Percentiles rank a stretch among this genome's conserved stretches.
These are phyloP conservation scores for Hylaeus anthracinus DNA, from an alignment of 1,140 invertebrate genomes.

Conservation along the genomic window DNA sequence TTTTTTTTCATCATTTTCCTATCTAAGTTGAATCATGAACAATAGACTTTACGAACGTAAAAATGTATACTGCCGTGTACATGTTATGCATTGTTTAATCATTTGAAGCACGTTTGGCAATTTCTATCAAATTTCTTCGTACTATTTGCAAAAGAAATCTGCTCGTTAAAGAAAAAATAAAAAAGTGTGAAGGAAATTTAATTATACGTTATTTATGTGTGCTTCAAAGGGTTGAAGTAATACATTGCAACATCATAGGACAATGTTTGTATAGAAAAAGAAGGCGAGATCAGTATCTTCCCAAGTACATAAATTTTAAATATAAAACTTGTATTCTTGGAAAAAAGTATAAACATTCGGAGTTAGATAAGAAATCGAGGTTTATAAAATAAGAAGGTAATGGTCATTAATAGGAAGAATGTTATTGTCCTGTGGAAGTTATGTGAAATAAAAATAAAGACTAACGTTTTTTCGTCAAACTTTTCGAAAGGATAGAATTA, in stretches of 20 bases:
- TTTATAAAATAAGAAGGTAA: not conserved
- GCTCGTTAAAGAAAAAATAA: not conserved
- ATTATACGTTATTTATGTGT: not conserved
- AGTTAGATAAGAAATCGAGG: not conserved
- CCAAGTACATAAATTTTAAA: not conserved
- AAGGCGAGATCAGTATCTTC: slow-evolving; percentile 28
- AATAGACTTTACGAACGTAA: slow-evolving; percentile 20
- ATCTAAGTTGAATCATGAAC: slow-evolving; percentile 26
- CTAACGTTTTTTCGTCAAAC: not conserved
- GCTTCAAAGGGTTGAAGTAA: slow-evolving; percentile 33
- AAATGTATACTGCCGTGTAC: slow-evolving; percentile 9
- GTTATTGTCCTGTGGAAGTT: slow-evolving; percentile 58
- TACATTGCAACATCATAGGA: slow-evolving; percentile 8
- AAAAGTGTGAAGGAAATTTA: not conserved
- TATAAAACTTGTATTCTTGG: not conserved
- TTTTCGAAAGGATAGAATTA: not conserved
- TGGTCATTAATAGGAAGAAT: slow-evolving; percentile 32
- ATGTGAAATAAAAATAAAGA: slow-evolving; percentile 1
- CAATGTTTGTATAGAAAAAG: not conserved
- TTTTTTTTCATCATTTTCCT: slow-evolving; percentile 14
- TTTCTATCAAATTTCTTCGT: not conserved
- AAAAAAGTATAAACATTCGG: not conserved
- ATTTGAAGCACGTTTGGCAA: slow-evolving; percentile 19
- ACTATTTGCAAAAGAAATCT: not conserved
- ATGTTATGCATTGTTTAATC: slow-evolving; percentile 35